A percentile compares a stretch with the other conserved stretches of the same genome.
These are phyloP conservation scores for Enteromius viviparus DNA, from an alignment of 2,797 vertebrate genomes.

Conservation along the genomic window DNA sequence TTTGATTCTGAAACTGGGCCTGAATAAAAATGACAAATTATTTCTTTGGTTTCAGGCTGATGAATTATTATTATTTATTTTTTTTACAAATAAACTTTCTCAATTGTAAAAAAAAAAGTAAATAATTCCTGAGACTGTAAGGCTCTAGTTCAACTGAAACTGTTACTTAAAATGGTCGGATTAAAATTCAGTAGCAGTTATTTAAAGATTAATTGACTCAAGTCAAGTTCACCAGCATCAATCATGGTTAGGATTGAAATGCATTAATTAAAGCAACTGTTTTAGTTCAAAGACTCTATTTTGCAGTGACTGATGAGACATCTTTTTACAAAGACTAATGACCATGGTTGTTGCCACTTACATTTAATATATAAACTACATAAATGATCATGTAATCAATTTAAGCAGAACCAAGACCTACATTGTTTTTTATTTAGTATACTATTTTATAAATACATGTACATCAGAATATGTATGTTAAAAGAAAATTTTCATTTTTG, in stretches of 20 bases:
- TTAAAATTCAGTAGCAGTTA: not conserved
- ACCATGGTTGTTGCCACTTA: not conserved
- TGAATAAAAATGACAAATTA: not conserved
- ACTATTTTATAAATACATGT: not conserved
- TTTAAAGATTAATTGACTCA: not conserved
- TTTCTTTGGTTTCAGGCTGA: no score
- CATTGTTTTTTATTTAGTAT: not conserved
- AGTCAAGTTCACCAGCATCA: not conserved
- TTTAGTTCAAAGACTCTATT: not conserved
- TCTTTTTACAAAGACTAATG: not conserved
- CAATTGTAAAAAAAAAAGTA: not conserved
- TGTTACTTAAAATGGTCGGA: not conserved
- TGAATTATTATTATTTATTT: no score
- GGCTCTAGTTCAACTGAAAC: not conserved
- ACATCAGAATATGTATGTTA: no score
- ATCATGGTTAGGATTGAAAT: not conserved
- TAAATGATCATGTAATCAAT: no score
- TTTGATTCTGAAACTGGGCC: not conserved
- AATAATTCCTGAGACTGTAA: not conserved
- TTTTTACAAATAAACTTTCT: not conserved
- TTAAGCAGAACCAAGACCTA: not conserved
- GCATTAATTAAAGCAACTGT: not conserved
- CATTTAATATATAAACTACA: not conserved
- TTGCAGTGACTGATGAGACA: not conserved
- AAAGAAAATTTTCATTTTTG: no score